A percentile compares a stretch with the other conserved stretches of the same genome.
These are phyloP conservation scores for Rhadina sibilatrix DNA, from an alignment of 2,113 vertebrate species.

Conservation along the genomic window DNA sequence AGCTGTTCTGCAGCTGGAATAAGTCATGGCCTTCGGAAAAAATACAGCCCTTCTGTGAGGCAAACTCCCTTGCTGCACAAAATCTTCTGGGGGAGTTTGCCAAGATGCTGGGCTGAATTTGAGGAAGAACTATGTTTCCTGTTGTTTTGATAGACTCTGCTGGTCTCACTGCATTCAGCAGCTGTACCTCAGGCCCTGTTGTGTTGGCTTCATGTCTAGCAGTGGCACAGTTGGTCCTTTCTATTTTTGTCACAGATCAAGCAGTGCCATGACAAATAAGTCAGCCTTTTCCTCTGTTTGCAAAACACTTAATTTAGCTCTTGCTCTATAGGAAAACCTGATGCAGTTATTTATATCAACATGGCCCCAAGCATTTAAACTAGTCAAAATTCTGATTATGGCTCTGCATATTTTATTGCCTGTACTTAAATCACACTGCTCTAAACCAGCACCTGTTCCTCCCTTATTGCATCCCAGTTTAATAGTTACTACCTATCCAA, in stretches of 20 bases:
- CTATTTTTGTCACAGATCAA: neutral
- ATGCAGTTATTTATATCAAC: conserved; percentile 44
- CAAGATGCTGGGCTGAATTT: neutral
- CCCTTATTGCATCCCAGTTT: neutral
- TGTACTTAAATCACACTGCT: neutral
- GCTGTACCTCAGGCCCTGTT: neutral
- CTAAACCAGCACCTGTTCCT: neutral
- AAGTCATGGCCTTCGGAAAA: neutral
- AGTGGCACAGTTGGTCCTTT: neutral
- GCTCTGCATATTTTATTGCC: conserved; percentile 52
- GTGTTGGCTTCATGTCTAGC: neutral
- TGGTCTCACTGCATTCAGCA: neutral
- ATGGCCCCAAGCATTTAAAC: neutral
- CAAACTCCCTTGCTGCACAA: neutral
- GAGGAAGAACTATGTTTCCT: neutral
- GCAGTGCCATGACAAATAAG: neutral
- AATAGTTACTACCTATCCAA: neutral
- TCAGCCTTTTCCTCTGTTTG: conserved; percentile 26
- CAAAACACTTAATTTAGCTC: conserved; percentile 37
- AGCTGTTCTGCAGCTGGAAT: neutral
- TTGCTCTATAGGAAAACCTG: conserved; percentile 17
- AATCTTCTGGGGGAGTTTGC: neutral
- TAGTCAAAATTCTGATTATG: conserved; percentile 36
- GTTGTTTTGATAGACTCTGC: neutral
- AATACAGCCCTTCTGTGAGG: neutral